Conservation (phyloP, 2,797 vertebrate genomes). For the Halcyon smyrnensis region DNA sequence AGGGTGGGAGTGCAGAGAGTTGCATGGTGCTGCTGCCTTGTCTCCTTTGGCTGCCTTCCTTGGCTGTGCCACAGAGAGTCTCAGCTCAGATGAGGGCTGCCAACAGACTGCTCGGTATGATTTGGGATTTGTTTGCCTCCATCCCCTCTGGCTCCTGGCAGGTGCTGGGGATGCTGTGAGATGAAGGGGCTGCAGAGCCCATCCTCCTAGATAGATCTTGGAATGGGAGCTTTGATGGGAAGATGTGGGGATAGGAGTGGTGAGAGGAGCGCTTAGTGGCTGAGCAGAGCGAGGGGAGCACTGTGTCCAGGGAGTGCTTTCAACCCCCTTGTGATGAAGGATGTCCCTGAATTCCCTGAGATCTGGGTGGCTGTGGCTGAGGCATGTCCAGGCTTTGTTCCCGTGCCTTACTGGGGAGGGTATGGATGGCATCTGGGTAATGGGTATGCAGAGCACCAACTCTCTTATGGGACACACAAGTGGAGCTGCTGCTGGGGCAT, state of each 20-base stretch:
- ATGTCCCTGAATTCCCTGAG: background rate
- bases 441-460: background rate
- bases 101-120: background rate
- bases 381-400: background rate
- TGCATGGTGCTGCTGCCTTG: background rate
- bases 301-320: background rate
- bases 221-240: background rate
- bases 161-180: background rate
- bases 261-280: background rate
- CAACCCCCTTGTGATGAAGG: background rate
- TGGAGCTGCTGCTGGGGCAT: background rate
- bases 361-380: background rate
- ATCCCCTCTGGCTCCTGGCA: background rate
- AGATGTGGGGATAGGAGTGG: background rate
- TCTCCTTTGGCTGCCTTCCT: background rate
- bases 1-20: background rate
- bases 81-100: background rate
- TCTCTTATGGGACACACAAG: background rate
- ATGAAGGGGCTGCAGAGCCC: background rate
- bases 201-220: accelerated
- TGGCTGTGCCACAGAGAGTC: accelerated
- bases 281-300: background rate
- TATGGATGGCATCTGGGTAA: background rate
- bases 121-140: background rate
- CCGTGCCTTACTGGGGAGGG: background rate